A percentile compares a stretch with the other conserved stretches of the same genome.
Evolutionary conservation across 2,797 vertebrate genomes (phyloP).

Genomic region (Accipiter minullus): DNA sequence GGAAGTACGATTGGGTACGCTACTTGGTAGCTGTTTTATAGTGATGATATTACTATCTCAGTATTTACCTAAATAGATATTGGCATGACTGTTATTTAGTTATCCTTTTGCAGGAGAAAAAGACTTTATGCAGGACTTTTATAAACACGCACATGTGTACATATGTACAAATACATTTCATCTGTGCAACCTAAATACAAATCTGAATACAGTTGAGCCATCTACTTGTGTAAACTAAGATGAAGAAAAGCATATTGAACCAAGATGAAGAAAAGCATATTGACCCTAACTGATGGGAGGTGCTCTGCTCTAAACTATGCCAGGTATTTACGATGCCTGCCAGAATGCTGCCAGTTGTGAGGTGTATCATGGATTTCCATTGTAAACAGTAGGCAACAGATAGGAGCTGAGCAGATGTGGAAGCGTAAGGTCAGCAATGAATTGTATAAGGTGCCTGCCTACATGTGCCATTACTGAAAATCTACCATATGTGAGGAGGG

Average conservation of each 20-base stretch:
- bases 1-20: not conserved
- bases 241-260: not conserved
- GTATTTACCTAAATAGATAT: not conserved
- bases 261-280: not conserved
- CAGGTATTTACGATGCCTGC: not conserved
- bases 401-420: not conserved
- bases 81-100: not conserved
- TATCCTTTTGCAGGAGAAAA: not conserved
- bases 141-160: rapidly evolving
- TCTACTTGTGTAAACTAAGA: not conserved
- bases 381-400: not conserved
- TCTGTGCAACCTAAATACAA: not conserved
- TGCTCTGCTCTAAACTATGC: not conserved
- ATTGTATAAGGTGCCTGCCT: not conserved
- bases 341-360: not conserved
- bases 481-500: not conserved
- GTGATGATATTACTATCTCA: not conserved
- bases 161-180: rapidly evolving
- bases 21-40: not conserved
- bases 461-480: not conserved
- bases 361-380: not conserved
- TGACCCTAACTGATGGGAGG: not conserved
- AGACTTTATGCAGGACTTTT: not conserved
- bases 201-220: not conserved
- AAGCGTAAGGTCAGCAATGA: not conserved